These are phyloP conservation scores for Cynocephalus volans DNA, from an alignment of 2,113 vertebrate species.

Conservation along the genomic window DNA sequence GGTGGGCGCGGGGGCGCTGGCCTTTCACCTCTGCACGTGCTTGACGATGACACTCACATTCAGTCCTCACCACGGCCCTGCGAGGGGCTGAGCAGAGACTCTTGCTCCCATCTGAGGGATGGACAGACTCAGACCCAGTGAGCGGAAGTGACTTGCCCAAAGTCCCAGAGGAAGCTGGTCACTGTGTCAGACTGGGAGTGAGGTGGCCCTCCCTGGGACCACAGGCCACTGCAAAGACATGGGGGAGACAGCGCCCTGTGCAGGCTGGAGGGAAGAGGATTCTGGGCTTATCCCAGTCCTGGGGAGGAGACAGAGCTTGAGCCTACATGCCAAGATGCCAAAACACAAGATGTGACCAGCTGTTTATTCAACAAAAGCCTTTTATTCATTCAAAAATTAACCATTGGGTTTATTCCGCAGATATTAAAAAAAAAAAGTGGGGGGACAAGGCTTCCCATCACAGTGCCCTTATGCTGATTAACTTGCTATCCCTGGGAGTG, in stretches of 20 bases:
- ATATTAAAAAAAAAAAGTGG: slow-evolving; percentile 47
- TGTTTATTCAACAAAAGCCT: slow-evolving; percentile 81
- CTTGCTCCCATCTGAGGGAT: accelerated
- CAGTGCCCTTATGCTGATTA: slow-evolving; percentile 25
- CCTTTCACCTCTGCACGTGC: background rate
- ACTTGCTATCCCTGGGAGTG: slow-evolving; percentile 38
- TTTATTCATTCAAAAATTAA: slow-evolving; percentile 75
- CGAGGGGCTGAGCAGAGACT: background rate
- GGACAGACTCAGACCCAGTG: background rate
- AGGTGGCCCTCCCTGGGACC: background rate
- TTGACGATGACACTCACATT: accelerated
- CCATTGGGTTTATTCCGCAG: slow-evolving; percentile 78
- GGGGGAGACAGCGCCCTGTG: no score
- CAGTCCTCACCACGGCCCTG: accelerated
- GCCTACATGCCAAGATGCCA: slow-evolving; percentile 38
- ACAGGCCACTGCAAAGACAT: accelerated
- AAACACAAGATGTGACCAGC: slow-evolving; percentile 76
- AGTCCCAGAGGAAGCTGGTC: background rate
- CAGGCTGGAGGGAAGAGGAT: background rate
- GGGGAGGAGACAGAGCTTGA: background rate
- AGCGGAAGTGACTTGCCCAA: accelerated
- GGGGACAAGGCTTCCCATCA: slow-evolving; percentile 54
- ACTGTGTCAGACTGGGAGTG: background rate
- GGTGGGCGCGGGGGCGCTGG: background rate
- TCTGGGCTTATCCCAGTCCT: background rate